Percentiles rank a stretch among this genome's conserved stretches.
phyloP scores from a whole-genome alignment of 1,140 invertebrate genomes.

The Druon quercuslanigerum region DNA sequence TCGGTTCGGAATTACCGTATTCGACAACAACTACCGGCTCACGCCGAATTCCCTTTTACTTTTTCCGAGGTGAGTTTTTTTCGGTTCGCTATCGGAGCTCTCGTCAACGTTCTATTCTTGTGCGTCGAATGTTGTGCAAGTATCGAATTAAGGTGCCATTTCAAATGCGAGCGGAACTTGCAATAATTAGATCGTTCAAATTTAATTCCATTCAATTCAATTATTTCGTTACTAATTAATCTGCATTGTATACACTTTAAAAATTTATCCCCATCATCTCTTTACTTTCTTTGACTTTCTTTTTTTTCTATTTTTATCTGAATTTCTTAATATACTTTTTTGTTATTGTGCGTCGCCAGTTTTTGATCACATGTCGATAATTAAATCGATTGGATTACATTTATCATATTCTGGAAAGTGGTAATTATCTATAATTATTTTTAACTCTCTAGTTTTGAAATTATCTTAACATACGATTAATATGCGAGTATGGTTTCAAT shows the following conservation, averaged over 20 bases:
- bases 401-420: no score
- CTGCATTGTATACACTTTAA: neutral
- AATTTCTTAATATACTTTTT: no score
- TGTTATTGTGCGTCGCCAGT: no score
- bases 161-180: slow-evolving; percentile 44
- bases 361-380: no score
- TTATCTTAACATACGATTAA: no score
- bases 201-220: neutral
- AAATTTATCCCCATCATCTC: no score
- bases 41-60: slow-evolving; percentile 20
- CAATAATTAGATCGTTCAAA: slow-evolving; percentile 40
- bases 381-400: no score
- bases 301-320: no score
- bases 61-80: slow-evolving; percentile 49
- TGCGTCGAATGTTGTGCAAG: slow-evolving; percentile 69
- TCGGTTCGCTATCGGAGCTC: slow-evolving; percentile 40
- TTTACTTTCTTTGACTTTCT: no score
- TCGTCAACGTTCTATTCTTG: slow-evolving; percentile 65
- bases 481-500: neutral
- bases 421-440: no score
- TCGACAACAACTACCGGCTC: slow-evolving; percentile 23
- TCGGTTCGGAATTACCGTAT: slow-evolving; percentile 29
- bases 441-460: no score
- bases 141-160: slow-evolving; percentile 67
- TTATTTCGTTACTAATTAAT: neutral